These are phyloP conservation scores for Cecidostiba fungosa DNA, from an alignment of 2,888 invertebrate species.

Conservation along the genomic window DNA sequence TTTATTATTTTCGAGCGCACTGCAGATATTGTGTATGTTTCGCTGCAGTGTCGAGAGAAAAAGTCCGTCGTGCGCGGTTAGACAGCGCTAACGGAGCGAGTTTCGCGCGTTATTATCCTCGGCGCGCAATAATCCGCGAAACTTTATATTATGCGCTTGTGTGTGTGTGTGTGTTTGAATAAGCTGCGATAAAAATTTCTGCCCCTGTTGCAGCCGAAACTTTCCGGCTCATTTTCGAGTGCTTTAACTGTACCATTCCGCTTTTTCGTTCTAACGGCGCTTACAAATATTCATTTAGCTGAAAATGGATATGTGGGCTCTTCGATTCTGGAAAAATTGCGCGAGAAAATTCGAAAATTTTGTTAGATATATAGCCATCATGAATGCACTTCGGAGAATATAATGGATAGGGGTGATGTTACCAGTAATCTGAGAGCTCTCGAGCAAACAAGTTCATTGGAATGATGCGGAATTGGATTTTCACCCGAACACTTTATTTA, in stretches of 20 bases:
- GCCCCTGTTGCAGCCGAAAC: neutral
- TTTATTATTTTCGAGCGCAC: neutral
- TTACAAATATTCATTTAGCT: neutral
- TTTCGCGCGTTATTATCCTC: neutral
- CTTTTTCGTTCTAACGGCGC: neutral
- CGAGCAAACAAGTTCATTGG: no score
- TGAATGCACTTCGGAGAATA: neutral
- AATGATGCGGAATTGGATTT: neutral
- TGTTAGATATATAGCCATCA: neutral
- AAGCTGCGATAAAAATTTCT: neutral
- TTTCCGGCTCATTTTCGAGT: neutral
- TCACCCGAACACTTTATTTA: no score
- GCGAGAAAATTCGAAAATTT: neutral
- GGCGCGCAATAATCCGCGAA: neutral
- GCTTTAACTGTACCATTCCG: neutral
- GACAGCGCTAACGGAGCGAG: neutral
- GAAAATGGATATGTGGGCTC: neutral
- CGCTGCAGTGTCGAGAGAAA: neutral
- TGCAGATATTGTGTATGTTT: neutral
- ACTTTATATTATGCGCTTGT: neutral
- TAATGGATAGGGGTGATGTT: no score
- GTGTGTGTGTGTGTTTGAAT: neutral
- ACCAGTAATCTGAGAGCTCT: no score
- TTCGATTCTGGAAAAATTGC: neutral
- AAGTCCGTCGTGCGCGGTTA: neutral